These are phyloP conservation scores for Trissolcus brochymenae DNA, from an alignment of 2,888 invertebrate species.

Conservation along the genomic window DNA sequence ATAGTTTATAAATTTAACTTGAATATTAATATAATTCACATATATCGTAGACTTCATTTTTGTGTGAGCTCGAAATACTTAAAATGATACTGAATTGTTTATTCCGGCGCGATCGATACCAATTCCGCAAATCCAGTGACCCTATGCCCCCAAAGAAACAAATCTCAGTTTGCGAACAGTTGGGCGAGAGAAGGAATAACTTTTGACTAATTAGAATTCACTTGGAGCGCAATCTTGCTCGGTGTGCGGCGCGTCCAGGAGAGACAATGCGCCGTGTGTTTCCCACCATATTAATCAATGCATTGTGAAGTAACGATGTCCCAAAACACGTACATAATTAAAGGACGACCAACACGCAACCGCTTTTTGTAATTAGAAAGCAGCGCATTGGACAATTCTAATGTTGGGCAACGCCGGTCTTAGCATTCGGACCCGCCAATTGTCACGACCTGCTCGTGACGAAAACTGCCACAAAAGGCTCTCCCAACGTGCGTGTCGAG, in stretches of 20 bases:
- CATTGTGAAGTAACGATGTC: slow-evolving; percentile 34
- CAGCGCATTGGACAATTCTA: slow-evolving; percentile 38
- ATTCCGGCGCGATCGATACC: too few species aligned
- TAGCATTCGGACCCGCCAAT: slow-evolving; percentile 45
- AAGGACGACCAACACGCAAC: slow-evolving; percentile 31
- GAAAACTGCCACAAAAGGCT: slow-evolving; percentile 32
- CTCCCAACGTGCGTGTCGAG: slow-evolving; percentile 31
- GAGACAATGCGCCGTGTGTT: slow-evolving; percentile 11
- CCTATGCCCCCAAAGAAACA: too few species aligned
- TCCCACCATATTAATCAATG: slow-evolving; percentile 33
- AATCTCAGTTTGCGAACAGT: too few species aligned
- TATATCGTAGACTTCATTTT: too few species aligned
- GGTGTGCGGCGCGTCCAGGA: background rate
- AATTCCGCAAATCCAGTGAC: too few species aligned
- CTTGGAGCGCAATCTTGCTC: background rate
- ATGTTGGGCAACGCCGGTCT: slow-evolving; percentile 41
- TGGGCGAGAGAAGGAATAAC: background rate
- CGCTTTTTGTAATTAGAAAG: slow-evolving; percentile 50
- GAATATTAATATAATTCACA: too few species aligned
- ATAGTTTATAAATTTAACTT: too few species aligned
- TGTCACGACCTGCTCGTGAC: slow-evolving; percentile 38
- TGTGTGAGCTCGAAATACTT: too few species aligned
- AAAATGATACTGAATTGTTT: too few species aligned
- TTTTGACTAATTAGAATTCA: slow-evolving; percentile 28
- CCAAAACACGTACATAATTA: slow-evolving; percentile 38